Conservation (phyloP, 2,113 vertebrate species). For the Varanus komodoensis region DNA sequence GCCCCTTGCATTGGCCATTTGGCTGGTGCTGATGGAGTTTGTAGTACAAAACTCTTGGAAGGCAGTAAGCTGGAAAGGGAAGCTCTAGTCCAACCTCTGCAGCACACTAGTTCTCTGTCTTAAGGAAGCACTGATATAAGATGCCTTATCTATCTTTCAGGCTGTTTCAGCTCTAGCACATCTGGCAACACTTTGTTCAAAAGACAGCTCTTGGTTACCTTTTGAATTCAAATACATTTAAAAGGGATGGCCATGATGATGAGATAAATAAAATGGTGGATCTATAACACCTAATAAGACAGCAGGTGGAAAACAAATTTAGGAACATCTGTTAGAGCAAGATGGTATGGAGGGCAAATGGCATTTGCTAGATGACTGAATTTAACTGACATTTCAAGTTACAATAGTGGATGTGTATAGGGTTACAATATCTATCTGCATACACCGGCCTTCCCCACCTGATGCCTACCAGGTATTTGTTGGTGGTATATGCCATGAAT, state of each 20-base stretch:
- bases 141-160: background rate
- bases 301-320: constrained; percentile 63
- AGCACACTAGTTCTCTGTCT: background rate
- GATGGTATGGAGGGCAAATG: background rate
- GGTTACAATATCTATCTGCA: no score
- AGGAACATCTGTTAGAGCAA: constrained; percentile 31
- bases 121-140: background rate
- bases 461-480: no score
- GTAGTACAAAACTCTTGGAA: no score
- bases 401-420: background rate
- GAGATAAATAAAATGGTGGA: constrained; percentile 46
- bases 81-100: background rate
- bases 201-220: constrained; percentile 2
- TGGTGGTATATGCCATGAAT: no score
- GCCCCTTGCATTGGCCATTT: no score
- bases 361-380: background rate
- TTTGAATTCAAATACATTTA: constrained; percentile 31
- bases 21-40: no score
- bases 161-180: background rate
- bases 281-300: constrained; percentile 61
- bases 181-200: background rate
- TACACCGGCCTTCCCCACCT: no score
- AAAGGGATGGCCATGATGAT: constrained; percentile 16
- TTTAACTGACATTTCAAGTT: background rate
- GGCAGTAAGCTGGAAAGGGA: no score